Evolutionary conservation across 2,797 vertebrate genomes (phyloP), one percentile per base, ranked within the genome.

Genomic region (Gambelia wislizenii): DNA sequence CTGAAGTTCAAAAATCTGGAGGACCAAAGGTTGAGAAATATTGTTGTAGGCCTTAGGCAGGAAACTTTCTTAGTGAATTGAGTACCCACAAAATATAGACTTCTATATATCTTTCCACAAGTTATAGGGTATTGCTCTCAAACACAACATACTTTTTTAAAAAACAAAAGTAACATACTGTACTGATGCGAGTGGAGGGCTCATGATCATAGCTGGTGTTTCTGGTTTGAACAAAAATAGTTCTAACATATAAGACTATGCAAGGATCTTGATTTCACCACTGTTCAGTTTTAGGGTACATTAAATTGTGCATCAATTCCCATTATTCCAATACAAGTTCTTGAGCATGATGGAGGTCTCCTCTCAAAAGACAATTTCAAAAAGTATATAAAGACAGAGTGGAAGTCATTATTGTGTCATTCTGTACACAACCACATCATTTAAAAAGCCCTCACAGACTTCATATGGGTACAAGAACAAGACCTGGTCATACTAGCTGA

Each of bases 381-480:
- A 42, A 72, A 47, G 36, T 13, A 25, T 52, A 49, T 3, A 1
- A 42, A 47, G 22, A 67, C 47, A 25, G 72, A 76, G 20, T 3
- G 47, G 74, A 49, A 89, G 49, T 27, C 82, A 47, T 84, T 69
- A 70, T 36, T 47, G 36, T 47, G 52, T 39, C 44, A 61, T 72
- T 25, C 42, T 72, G 22, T 33, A 80, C 52, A 79, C 76, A 16
- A 49, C 36, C n/a, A 9, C 59, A 67, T 59, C 64, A 49, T 80
- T 72, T 49, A 22, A 81, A 89, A 89, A 85, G 83, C 16, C 22
- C 64, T 30, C 18, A 56, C 33, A 33, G 54, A 61, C 54, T 80
- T 81, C 83, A 84, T n/a, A 42, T 72, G 22, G 75, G 42, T 42
- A 22, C 82, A 70, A 52, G 18, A 84, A 89, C 36, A 77, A 88